Evolutionary conservation across 2,797 vertebrate species (phyloP).

Genomic region (Trematomus bernacchii): DNA sequence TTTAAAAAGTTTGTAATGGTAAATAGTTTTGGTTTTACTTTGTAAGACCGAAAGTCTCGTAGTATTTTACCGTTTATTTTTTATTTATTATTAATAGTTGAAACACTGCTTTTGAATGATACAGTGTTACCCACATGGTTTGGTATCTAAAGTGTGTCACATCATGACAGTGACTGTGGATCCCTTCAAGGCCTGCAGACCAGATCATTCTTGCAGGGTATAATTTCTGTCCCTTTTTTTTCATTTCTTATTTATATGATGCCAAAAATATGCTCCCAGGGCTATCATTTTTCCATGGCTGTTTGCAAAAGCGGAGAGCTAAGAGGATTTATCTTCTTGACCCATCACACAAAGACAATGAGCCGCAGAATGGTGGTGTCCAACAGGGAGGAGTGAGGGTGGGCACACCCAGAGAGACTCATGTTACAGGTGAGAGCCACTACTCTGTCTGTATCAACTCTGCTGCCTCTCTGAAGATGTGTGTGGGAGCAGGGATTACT

Average conservation of each 20-base stretch:
- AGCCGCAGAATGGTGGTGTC: conserved; percentile 67
- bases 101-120: background rate
- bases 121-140: background rate
- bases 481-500: conserved; percentile 78
- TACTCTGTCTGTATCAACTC: conserved; percentile 69
- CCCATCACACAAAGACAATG: conserved; percentile 79
- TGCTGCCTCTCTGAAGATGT: conserved; percentile 57
- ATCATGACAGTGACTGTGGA: conserved; percentile 6
- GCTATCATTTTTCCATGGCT: conserved; percentile 74
- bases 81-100: too few species aligned
- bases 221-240: conserved; percentile 56
- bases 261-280: conserved; percentile 78
- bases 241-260: conserved; percentile 77
- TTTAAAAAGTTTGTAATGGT: background rate
- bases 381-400: conserved; percentile 60
- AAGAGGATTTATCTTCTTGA: conserved; percentile 79
- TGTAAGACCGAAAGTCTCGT: background rate
- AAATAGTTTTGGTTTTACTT: background rate
- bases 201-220: conserved; percentile 52
- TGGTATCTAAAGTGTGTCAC: conserved; percentile 18
- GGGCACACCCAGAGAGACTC: conserved; percentile 73
- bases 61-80: background rate
- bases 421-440: conserved; percentile 76
- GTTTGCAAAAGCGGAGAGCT: conserved; percentile 67
- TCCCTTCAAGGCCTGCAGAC: conserved; percentile 20